Evolutionary conservation across 1,140 invertebrate species (phyloP).

Genomic region (Drosophila trapezifrons): DNA sequence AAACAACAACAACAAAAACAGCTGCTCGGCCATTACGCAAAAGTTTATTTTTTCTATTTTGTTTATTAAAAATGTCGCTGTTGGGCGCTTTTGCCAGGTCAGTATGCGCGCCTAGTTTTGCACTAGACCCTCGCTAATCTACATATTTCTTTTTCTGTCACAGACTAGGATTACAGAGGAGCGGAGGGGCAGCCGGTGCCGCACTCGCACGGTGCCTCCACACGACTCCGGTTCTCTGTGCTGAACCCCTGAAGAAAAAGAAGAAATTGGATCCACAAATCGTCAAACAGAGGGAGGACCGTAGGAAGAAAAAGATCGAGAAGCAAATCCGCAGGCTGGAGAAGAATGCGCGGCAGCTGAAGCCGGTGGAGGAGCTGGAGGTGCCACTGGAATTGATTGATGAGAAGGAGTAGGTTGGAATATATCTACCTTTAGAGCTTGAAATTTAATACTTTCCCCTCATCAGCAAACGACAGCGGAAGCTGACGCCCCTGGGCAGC

Average conservation of each 20-base stretch:
- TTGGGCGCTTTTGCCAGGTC: constrained; percentile 56
- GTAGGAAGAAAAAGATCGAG: constrained; percentile 91
- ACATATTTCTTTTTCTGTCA: not conserved
- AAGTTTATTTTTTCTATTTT: constrained; percentile 26
- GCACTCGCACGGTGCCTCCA: constrained; percentile 58
- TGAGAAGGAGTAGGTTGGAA: constrained; percentile 86
- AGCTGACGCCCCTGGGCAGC: constrained; percentile 79
- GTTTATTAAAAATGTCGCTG: constrained; percentile 69
- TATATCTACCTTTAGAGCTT: not conserved
- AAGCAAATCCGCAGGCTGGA: constrained; percentile 92
- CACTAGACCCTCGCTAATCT: too few relatives aligned
- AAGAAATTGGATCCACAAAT: constrained; percentile 92
- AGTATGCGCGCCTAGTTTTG: not conserved
- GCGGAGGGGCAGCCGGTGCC: constrained; percentile 5
- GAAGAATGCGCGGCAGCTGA: constrained; percentile 90
- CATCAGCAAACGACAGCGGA: constrained; percentile 86
- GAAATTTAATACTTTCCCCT: not conserved
- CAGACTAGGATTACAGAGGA: constrained; percentile 55
- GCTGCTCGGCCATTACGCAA: constrained; percentile 44
- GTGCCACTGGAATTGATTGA: constrained; percentile 88
- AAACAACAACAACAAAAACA: constrained; percentile 19
- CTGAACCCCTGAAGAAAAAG: constrained; percentile 95
- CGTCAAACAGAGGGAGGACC: constrained; percentile 90
- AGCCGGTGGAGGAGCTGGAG: constrained; percentile 93
- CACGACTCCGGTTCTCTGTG: constrained; percentile 81